Percentiles rank a stretch among this genome's conserved stretches.
phyloP scores from a whole-genome alignment of 2,113 vertebrate species.

The Erythrolamprus reginae region DNA sequence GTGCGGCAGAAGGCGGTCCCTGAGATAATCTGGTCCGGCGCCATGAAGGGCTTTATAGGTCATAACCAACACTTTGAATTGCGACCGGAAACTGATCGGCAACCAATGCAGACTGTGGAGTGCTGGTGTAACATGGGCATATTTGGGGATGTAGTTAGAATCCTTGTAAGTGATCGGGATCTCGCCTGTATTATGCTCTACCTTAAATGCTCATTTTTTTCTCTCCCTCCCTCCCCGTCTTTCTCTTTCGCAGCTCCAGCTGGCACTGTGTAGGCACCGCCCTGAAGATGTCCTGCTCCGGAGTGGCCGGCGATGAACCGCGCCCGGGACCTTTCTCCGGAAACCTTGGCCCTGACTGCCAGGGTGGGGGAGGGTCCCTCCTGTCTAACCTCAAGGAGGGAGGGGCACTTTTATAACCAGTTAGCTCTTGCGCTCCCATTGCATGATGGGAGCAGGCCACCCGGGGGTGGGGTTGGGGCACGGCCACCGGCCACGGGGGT shows the following conservation, averaged over 20 bases:
- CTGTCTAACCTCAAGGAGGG: not conserved
- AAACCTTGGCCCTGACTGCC: constrained; percentile 15
- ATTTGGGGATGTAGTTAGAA: no score
- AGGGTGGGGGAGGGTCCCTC: constrained; percentile 14
- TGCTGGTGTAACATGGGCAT: no score
- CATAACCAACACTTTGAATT: no score
- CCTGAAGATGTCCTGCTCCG: constrained; percentile 3
- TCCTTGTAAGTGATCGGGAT: not conserved
- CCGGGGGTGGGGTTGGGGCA: not conserved
- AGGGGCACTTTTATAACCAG: constrained; percentile 30
- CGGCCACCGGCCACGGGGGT: not conserved
- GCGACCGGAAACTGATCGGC: no score
- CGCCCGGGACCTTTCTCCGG: constrained; percentile 13
- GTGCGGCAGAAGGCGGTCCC: no score
- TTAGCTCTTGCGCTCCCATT: constrained; percentile 27
- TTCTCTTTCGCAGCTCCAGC: constrained; percentile 4
- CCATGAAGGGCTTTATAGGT: no score
- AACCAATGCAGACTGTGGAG: no score
- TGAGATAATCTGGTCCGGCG: no score
- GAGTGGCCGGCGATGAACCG: constrained; percentile 5
- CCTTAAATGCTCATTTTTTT: not conserved
- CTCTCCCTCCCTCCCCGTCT: no score
- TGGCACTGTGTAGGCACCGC: not conserved
- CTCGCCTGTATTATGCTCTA: not conserved
- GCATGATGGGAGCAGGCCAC: constrained; percentile 25